These are phyloP conservation scores for Acanthis flammea DNA, from an alignment of 2,797 vertebrate species.

Conservation along the genomic window DNA sequence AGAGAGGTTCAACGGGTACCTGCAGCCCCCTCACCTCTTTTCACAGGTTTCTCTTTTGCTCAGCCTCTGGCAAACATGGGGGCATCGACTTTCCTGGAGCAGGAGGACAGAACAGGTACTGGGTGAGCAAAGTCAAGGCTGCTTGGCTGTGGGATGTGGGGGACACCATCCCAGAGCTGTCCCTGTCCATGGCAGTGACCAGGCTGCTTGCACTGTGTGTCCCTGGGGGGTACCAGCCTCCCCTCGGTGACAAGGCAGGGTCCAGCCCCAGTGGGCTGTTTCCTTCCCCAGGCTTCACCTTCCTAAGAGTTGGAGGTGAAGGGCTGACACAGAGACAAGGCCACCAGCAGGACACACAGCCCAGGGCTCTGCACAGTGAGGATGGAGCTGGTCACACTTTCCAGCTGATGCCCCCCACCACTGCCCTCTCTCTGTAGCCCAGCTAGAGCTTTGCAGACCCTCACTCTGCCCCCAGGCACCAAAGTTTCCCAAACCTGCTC, in stretches of 20 bases:
- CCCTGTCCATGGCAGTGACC: accelerated
- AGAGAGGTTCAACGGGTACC: accelerated
- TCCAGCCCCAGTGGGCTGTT: not conserved
- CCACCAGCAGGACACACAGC: not conserved
- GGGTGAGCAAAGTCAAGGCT: accelerated
- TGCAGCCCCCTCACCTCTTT: accelerated
- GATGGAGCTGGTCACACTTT: not conserved
- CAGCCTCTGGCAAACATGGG: not conserved
- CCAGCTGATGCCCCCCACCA: not conserved
- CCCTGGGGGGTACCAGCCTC: not conserved
- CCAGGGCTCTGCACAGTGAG: not conserved
- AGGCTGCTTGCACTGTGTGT: accelerated
- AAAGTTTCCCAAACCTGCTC: not conserved
- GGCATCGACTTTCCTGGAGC: not conserved
- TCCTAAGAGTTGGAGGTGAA: not conserved
- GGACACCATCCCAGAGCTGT: not conserved
- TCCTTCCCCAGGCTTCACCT: not conserved
- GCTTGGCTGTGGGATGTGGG: not conserved
- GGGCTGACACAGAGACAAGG: not conserved
- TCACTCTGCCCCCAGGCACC: not conserved
- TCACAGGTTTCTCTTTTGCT: not conserved
- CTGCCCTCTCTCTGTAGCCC: accelerated
- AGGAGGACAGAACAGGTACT: not conserved
- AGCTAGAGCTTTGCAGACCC: constrained; percentile 4
- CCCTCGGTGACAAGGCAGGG: not conserved